Percentiles rank a stretch among this genome's conserved stretches.
Evolutionary conservation across 2,888 invertebrate species (phyloP).

Genomic region (Gryllus longicercus): DNA sequence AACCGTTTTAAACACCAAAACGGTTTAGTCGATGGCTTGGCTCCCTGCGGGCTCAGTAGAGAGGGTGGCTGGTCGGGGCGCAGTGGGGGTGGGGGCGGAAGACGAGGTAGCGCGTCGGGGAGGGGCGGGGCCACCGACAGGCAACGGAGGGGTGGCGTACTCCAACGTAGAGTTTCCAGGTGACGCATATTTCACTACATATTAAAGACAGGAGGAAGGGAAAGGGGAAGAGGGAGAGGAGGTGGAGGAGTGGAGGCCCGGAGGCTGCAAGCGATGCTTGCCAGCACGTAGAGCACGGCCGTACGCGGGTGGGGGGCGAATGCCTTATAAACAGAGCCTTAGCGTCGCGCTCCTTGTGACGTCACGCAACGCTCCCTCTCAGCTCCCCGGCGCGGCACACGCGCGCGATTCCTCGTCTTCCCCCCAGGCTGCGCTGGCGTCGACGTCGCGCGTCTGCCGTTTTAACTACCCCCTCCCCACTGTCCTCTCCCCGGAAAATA

Average conservation of each 20-base stretch:
- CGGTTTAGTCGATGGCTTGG: background rate
- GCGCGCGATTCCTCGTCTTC: background rate
- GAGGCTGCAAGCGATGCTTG: background rate
- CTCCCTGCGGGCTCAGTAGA: background rate
- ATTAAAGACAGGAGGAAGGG: background rate
- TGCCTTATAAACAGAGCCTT: background rate
- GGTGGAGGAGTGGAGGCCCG: background rate
- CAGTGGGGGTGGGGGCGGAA: background rate
- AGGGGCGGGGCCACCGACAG: background rate
- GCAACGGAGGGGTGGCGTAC: background rate
- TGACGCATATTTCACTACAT: background rate
- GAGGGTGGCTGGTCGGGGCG: background rate
- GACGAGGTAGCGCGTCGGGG: background rate
- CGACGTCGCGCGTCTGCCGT: too few species aligned
- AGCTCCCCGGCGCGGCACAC: too few species aligned
- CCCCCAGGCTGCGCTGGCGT: background rate
- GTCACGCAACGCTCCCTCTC: background rate
- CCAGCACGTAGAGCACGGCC: too few species aligned
- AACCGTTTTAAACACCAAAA: slow-evolving; percentile 17
- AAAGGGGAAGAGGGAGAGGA: background rate
- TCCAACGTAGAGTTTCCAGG: background rate
- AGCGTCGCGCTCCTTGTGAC: background rate
- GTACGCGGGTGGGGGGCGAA: background rate
- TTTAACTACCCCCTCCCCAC: too few species aligned
- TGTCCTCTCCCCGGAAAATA: background rate